phyloP scores from a whole-genome alignment of 2,797 vertebrate species.

The Gouania willdenowi region DNA sequence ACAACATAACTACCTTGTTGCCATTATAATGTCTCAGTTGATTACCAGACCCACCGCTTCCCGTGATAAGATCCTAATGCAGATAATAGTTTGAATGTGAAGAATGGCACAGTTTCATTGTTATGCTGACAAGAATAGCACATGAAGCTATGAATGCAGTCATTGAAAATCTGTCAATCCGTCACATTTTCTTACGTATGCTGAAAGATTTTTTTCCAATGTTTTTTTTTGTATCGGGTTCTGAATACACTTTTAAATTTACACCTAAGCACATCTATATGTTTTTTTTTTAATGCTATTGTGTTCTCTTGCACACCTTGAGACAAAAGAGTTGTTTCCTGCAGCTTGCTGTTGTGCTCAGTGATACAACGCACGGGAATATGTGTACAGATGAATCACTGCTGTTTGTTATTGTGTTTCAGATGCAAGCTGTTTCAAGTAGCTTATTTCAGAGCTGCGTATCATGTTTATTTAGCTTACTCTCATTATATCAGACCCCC shows the following conservation, averaged over 20 bases:
- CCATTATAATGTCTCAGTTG: constrained; percentile 44
- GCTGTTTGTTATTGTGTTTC: constrained; percentile 63
- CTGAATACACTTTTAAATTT: constrained; percentile 18
- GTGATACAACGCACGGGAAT: constrained; percentile 21
- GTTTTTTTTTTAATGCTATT: constrained; percentile 22
- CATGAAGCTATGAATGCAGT: constrained; percentile 33
- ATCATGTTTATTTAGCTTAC: constrained; percentile 71
- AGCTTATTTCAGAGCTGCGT: constrained; percentile 56
- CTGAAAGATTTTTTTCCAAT: too few relatives aligned
- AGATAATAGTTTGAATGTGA: constrained; percentile 41
- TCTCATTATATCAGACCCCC: constrained; percentile 74
- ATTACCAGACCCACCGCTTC: constrained; percentile 27
- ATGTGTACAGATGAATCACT: constrained; percentile 51
- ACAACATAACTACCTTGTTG: constrained; percentile 56
- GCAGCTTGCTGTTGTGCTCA: not conserved
- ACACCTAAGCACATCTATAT: constrained; percentile 13
- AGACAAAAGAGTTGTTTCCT: constrained; percentile 42
- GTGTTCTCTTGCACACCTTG: constrained; percentile 30
- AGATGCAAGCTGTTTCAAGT: constrained; percentile 54
- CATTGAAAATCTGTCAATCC: constrained; percentile 38
- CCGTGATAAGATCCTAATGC: constrained; percentile 46
- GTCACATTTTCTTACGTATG: constrained; percentile 28
- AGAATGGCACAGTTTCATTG: constrained; percentile 18
- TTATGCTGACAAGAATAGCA: constrained; percentile 12
- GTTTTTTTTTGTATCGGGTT: too few relatives aligned